Conservation (phyloP, 2,888 invertebrate species). For the Cerceris rybyensis region DNA sequence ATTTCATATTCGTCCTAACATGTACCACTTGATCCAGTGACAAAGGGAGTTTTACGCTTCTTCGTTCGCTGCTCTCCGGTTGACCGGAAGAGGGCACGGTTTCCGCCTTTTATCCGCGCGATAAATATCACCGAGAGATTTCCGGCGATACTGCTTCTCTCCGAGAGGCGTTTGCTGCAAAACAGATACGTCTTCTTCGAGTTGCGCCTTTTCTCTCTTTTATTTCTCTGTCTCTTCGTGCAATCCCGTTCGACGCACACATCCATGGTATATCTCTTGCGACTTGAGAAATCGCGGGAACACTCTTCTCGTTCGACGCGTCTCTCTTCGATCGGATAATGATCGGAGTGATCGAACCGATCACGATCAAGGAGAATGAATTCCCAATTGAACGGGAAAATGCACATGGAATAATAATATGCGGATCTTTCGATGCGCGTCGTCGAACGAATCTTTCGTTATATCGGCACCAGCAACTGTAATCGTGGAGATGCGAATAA, state of each 20-base stretch:
- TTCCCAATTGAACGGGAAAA: no score
- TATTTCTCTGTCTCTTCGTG: background rate
- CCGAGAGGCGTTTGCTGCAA: no score
- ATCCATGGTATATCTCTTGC: background rate
- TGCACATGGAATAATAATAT: no score
- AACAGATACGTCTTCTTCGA: background rate
- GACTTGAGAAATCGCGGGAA: background rate
- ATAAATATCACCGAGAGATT: no score
- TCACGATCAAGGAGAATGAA: no score
- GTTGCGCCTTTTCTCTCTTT: background rate
- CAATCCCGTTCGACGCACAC: background rate
- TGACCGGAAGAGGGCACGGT: slow-evolving; percentile 1
- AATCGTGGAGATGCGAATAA: no score
- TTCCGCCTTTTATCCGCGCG: background rate
- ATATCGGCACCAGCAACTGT: slow-evolving; percentile 7
- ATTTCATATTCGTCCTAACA: slow-evolving; percentile 21
- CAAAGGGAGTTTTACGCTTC: slow-evolving; percentile 36
- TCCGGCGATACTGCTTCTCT: no score
- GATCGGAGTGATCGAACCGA: no score
- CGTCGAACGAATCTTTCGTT: slow-evolving; percentile 9
- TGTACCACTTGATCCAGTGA: slow-evolving; percentile 45
- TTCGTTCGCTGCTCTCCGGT: slow-evolving; percentile 26
- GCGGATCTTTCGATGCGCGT: slow-evolving; percentile 2
- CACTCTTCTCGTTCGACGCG: background rate
- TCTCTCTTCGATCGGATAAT: no score